Base-by-base conservation (phyloP, 2,797 vertebrate species). In the Zenarchopterus dispar region DNA sequence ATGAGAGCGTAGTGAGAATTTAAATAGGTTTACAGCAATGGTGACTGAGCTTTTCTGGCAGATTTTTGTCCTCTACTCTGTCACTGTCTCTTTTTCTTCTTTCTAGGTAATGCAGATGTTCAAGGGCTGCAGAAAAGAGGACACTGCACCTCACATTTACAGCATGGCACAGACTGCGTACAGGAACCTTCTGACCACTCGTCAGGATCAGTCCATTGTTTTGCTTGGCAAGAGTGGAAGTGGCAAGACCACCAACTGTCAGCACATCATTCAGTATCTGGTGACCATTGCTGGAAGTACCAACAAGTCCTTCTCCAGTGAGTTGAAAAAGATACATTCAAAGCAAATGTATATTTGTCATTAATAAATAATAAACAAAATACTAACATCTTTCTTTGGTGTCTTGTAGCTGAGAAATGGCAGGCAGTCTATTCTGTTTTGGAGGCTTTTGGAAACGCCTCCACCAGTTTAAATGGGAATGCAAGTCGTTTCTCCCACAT, bases 101-200 rank as follows among this genome's bases (percentile, higher is more conserved):
- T 44, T 62, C n/a, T 76, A 99, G 98, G 97, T 99, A 77, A 98
- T 99, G 95, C 97, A 99, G 87, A 98, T 99, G 97, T 99, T 99
- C 79, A 99, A 99, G 70, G 97, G 97, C 47, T 97, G 96, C 81
- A 94, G 94, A 61, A 91, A 94, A 62, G 97, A 99, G 77, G 98
- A 98, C 88, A 91, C 92, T 0, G 95, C 96, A 9, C 97, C 98
- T 0, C 97, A 99, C 78, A 93, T 99, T 82, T 99, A 98, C 0
- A 93, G 94, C 0, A 93, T 97, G 86, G 98, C 96, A 2, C 98
- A 99, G 91, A 88, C 93, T 0, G 98, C 98, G 0, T 99, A 99
- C 70, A 93, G 96, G 73, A 94, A 91, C 60, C 95, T 99, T 87
- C 89, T 99, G 77, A 98, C 97, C 90, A 97, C 93, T 56, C 95